These are phyloP conservation scores for Teleogryllus occipitalis DNA, from an alignment of 1,140 invertebrate genomes.

Conservation along the genomic window DNA sequence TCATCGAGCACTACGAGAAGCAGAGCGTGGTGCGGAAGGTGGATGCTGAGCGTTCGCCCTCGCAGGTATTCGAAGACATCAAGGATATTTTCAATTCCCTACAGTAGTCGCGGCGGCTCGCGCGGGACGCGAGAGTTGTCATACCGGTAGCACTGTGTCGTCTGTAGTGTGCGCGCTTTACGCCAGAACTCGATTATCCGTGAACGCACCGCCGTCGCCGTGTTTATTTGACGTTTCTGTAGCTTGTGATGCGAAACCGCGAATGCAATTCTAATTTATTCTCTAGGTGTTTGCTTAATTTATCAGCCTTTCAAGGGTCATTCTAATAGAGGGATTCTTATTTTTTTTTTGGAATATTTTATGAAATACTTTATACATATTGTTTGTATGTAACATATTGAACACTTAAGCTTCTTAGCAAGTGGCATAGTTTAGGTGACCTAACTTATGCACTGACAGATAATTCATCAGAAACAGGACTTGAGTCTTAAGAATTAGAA, in stretches of 20 bases:
- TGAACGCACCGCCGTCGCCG: too few species aligned
- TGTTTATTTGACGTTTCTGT: not conserved
- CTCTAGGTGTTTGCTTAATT: not conserved
- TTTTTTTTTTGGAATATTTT: not conserved
- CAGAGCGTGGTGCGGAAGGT: constrained; percentile 67
- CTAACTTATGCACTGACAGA: not conserved
- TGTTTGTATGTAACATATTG: not conserved
- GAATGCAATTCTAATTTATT: not conserved
- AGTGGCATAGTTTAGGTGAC: not conserved
- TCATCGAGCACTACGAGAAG: constrained; percentile 77
- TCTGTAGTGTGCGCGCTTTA: too few species aligned
- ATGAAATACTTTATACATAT: not conserved
- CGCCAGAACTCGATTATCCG: too few species aligned
- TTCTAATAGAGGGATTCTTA: not conserved
- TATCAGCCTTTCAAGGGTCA: not conserved
- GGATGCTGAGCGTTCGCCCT: constrained; percentile 56
- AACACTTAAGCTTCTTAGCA: not conserved
- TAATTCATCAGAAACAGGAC: not conserved
- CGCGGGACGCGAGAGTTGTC: not conserved
- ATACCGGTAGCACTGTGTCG: too few species aligned
- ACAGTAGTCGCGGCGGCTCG: not conserved
- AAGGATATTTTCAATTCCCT: constrained; percentile 21
- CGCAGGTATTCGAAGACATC: constrained; percentile 62
- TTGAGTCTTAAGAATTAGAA: not conserved
- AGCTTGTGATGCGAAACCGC: not conserved